Conservation (phyloP, 2,113 vertebrate genomes). For the Phaetusa simplex region DNA sequence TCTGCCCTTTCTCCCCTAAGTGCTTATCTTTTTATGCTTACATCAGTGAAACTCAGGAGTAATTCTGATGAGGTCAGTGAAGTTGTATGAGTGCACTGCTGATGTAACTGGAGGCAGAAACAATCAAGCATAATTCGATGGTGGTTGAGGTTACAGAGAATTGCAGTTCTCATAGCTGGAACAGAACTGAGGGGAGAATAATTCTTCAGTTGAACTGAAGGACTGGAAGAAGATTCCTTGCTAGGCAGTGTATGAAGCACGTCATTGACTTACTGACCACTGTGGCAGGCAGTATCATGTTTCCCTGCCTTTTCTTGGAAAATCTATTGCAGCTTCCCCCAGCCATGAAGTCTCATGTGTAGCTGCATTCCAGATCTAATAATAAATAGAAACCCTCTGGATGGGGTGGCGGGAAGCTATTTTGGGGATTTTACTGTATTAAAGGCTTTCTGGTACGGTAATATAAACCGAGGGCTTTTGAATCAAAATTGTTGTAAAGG, state of each 20-base stretch:
- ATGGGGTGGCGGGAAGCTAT: background rate
- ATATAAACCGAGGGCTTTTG: background rate
- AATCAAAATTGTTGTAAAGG: background rate
- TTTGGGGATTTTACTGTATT: background rate
- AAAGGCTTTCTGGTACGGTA: background rate
- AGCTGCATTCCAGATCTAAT: constrained; percentile 32
- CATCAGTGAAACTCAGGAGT: background rate
- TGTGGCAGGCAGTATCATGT: background rate
- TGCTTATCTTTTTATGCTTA: background rate
- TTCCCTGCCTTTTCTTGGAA: constrained; percentile 54
- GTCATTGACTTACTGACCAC: background rate
- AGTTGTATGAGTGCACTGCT: background rate
- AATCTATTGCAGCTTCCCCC: constrained; percentile 3
- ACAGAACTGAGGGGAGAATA: background rate
- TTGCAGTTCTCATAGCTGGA: background rate
- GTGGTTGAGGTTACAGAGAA: background rate
- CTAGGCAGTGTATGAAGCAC: background rate
- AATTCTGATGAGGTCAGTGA: background rate
- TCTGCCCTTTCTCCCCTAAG: background rate
- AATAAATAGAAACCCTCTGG: background rate
- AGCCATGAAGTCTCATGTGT: constrained; percentile 19
- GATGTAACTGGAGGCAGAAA: background rate
- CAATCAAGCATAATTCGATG: background rate
- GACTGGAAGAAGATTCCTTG: background rate
- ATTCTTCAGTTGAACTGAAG: background rate